Evolutionary conservation across 2,113 vertebrate genomes (phyloP).

Genomic region (Ascaphus truei): DNA sequence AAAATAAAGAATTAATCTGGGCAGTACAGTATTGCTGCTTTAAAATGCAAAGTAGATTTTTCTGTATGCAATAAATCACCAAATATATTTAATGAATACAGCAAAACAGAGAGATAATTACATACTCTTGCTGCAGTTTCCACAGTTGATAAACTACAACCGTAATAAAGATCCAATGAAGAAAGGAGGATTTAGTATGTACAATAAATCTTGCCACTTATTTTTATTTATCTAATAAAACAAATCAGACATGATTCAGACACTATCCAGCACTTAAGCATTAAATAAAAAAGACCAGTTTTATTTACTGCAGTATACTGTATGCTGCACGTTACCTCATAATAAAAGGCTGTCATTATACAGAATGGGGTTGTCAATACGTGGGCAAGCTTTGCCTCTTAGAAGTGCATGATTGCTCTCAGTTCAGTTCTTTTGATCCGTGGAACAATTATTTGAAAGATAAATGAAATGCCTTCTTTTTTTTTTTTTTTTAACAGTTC

Average conservation of each 20-base stretch:
- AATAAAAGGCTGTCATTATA: conserved; percentile 8
- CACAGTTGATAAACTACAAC: conserved; percentile 6
- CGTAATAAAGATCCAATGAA: neutral
- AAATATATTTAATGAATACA: too few species aligned
- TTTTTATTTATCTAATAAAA: conserved; percentile 13
- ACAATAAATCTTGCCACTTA: neutral
- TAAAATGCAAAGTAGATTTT: too few species aligned
- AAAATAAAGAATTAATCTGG: too few species aligned
- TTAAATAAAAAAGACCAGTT: too few species aligned
- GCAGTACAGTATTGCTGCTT: too few species aligned
- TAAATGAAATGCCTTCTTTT: conserved; percentile 10
- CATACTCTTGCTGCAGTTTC: neutral
- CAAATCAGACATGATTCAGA: conserved; percentile 6
- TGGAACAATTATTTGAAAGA: neutral
- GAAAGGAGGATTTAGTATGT: neutral
- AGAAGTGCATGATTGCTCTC: neutral
- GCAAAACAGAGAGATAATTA: too few species aligned
- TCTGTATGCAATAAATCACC: too few species aligned
- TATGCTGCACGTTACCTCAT: neutral
- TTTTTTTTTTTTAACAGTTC: conserved; percentile 71
- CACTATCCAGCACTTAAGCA: too few species aligned
- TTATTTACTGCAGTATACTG: neutral
- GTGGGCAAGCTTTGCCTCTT: neutral
- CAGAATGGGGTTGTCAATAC: conserved; percentile 20
- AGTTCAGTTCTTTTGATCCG: conserved; percentile 21